Percentiles rank a stretch among this genome's conserved stretches.
Evolutionary conservation across 2,888 invertebrate genomes (phyloP).

Genomic region (Stenolophus ochropezus): DNA sequence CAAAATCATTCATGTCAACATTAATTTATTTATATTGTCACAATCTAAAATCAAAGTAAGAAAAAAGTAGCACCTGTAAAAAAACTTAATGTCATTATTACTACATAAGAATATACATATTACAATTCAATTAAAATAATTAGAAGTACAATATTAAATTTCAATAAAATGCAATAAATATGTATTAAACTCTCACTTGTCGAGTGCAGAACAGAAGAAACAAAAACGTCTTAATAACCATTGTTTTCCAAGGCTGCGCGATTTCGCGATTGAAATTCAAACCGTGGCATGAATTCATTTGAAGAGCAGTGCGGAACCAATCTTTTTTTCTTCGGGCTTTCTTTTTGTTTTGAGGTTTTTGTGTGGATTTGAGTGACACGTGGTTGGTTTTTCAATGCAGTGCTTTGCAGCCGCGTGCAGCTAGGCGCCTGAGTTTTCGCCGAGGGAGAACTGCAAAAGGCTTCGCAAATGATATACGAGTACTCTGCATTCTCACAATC

Average conservation of each 20-base stretch:
- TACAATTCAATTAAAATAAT: not conserved
- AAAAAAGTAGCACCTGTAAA: too few species aligned
- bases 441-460: not conserved
- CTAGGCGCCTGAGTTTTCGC: not conserved
- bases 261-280: constrained; percentile 52
- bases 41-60: too few species aligned
- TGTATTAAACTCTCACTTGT: constrained; percentile 1
- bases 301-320: constrained; percentile 32
- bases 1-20: not conserved
- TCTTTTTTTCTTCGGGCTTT: constrained; percentile 27
- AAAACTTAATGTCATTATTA: not conserved
- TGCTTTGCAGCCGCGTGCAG: constrained; percentile 7
- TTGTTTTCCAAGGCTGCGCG: constrained; percentile 46
- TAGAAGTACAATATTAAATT: too few species aligned
- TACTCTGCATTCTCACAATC: too few species aligned
- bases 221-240: constrained; percentile 48
- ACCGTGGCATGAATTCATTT: constrained; percentile 40
- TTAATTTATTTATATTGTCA: not conserved
- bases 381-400: constrained; percentile 41
- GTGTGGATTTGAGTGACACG: constrained; percentile 46
- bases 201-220: constrained; percentile 16
- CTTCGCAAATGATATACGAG: not conserved
- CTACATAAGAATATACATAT: not conserved
- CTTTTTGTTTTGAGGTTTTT: constrained; percentile 44
- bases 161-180: not conserved